Base-by-base conservation (phyloP, 2,888 invertebrate genomes). In the Pammene fasciana region DNA sequence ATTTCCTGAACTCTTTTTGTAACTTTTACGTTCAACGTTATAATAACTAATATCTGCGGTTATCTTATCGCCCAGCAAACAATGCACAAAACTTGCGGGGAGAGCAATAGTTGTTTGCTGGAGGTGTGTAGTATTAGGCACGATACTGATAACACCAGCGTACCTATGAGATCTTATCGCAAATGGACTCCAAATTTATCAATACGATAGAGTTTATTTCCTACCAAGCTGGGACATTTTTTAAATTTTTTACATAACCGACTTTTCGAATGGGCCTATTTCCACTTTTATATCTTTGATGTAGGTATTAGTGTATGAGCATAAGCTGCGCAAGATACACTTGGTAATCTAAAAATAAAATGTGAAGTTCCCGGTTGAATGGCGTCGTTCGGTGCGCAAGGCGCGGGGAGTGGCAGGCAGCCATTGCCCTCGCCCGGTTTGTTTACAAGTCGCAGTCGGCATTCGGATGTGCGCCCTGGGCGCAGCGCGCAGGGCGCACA, bases 321-420 rank as follows among this genome's bases (percentile, higher is more conserved):
- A 67, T 68, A 76, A 81, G 79, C 81, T 82, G 80, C 80, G 79
- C 76, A 81, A 75, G 82, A 86, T 83, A 87, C 26, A 26, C 82
- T 81, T 86, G 80, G 84, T 86, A 86, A 82, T 82, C 90, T 92
- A 92, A 90, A 92, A 90, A 92, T 92, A 92, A 89, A 89, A 86
- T 81, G 83, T 90, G 87, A 89, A 92, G 89, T 92, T 92, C 91
- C 92, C 91, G 91, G 92, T 92, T 92, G 91, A 92, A 92, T 92
- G 90, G 92, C 91, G 92, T 89, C 80, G 82, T 75, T 76, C 79
- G 82, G 76, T 74, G 80, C 82, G 81, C 82, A 74, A 78, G 78
- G 86, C 78, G 89, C 88, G 90, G 90, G 90, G 90, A 86, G 89
- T 83, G 88, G 87, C 86, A 78, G 83, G 84, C 91, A 90, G 92